phyloP scores from a whole-genome alignment of 2,888 invertebrate species.

The Tenthredo livida region DNA sequence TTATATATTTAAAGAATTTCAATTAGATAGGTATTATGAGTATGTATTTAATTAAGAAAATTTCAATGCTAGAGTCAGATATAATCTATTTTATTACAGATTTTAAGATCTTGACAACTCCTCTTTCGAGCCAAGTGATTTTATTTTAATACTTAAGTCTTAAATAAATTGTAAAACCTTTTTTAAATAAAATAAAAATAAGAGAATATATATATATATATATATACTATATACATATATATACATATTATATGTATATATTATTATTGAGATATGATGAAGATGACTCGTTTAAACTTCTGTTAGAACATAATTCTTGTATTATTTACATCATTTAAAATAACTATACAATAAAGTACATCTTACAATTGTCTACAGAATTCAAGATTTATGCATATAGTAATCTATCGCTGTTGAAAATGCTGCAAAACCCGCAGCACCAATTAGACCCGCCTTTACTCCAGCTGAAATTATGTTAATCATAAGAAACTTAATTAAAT shows the following conservation, averaged over 20 bases:
- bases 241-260: not conserved
- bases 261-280: conserved; percentile 36
- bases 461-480: conserved; percentile 85
- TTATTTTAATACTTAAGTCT: conserved; percentile 43
- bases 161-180: conserved; percentile 22
- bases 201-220: not conserved
- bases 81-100: conserved; percentile 47
- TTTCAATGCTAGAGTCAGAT: conserved; percentile 12
- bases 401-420: conserved; percentile 98
- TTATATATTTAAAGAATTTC: not conserved
- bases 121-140: conserved; percentile 28
- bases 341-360: conserved; percentile 34
- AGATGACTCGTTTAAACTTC: conserved; percentile 3
- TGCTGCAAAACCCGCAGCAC: conserved; percentile 98
- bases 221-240: conserved; percentile 1
- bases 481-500: not conserved
- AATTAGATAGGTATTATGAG: conserved; percentile 28
- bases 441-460: conserved; percentile 94
- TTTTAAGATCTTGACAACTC: conserved; percentile 30
- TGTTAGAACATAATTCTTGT: conserved; percentile 1
- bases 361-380: conserved; percentile 8
- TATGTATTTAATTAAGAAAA: conserved; percentile 19
- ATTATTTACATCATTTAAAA: conserved; percentile 45
- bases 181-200: conserved; percentile 33
- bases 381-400: conserved; percentile 85